These are phyloP conservation scores for Atlantisia rogersi DNA, from an alignment of 2,113 vertebrate genomes.

Conservation along the genomic window DNA sequence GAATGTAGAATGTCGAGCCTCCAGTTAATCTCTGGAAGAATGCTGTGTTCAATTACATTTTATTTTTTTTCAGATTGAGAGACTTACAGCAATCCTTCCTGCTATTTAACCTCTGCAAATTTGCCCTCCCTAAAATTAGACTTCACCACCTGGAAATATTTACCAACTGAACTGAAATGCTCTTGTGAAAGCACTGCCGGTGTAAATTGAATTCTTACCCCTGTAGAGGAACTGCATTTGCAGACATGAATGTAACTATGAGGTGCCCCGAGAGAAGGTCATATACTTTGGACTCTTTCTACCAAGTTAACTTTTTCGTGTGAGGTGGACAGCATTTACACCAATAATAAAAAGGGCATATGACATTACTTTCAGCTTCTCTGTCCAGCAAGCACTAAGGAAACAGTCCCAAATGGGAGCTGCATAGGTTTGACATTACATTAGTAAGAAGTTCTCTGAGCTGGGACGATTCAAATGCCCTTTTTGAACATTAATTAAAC, in stretches of 20 bases:
- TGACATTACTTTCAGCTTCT: not conserved
- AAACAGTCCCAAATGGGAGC: not conserved
- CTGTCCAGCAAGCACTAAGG: not conserved
- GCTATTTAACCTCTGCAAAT: conserved; percentile 68
- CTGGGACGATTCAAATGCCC: not conserved
- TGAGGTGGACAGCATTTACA: conserved; percentile 9
- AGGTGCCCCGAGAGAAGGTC: conserved; percentile 25
- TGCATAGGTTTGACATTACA: not conserved
- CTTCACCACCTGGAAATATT: conserved; percentile 69
- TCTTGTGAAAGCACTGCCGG: conserved; percentile 20
- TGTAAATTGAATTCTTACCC: conserved; percentile 16
- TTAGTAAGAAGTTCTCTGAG: not conserved
- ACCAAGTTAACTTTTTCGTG: conserved; percentile 14
- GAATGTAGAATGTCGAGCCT: not conserved
- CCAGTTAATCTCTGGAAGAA: conserved; percentile 43
- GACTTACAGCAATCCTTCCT: conserved; percentile 49
- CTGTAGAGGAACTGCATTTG: not conserved
- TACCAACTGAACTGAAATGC: conserved; percentile 53
- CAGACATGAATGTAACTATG: not conserved
- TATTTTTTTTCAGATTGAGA: conserved; percentile 39
- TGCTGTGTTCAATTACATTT: conserved; percentile 52
- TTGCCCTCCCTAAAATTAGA: conserved; percentile 72
- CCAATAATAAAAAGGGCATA: conserved; percentile 7
- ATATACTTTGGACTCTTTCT: conserved; percentile 63
- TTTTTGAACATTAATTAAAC: not conserved